phyloP scores from a whole-genome alignment of 35 echinoderm and acorn worm genomes.

The Stichopus chloronotus region DNA sequence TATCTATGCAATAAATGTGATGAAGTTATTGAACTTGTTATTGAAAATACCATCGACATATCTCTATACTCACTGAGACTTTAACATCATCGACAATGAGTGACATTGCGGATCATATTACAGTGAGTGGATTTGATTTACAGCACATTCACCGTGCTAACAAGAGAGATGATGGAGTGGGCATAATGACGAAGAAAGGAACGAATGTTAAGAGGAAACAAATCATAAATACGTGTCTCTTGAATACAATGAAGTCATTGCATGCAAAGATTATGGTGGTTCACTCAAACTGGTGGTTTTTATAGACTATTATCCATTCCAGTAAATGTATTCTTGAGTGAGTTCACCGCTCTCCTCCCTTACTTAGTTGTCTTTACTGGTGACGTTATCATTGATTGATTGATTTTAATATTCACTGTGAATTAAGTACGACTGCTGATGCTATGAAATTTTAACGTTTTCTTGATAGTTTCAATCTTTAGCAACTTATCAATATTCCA shows the following conservation, averaged over 20 bases:
- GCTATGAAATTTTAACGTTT: no score
- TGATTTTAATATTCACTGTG: background rate
- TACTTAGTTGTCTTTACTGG: slow-evolving; percentile 12
- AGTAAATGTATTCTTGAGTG: background rate
- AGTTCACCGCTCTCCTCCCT: background rate
- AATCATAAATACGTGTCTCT: background rate
- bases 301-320: slow-evolving; percentile 6
- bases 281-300: background rate
- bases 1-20: slow-evolving; percentile 2
- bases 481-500: no score
- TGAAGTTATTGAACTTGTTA: slow-evolving; percentile 10
- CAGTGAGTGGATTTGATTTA: background rate
- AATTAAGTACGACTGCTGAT: no score
- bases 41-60: background rate
- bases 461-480: no score
- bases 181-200: background rate
- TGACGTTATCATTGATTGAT: background rate
- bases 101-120: background rate
- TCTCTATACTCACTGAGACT: background rate
- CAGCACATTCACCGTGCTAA: background rate
- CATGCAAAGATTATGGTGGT: background rate
- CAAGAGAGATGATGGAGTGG: background rate
- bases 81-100: background rate
- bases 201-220: background rate
- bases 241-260: background rate